Evolutionary conservation across 2,888 invertebrate species (phyloP), one percentile per base, ranked within the genome.

Genomic region (Acronicta leporina): DNA sequence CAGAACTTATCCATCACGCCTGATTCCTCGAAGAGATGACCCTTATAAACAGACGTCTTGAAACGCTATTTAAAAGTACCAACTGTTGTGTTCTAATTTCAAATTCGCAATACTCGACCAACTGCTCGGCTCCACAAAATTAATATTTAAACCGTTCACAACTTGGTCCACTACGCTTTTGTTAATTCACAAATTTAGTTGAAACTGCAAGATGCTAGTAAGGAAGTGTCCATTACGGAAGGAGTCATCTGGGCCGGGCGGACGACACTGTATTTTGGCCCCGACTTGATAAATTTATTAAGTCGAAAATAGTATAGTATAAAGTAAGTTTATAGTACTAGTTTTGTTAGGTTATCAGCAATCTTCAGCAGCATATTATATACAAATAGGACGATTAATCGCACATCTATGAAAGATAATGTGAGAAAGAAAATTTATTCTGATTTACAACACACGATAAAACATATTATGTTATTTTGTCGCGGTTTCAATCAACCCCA

Each of bases 161-260:
- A 68, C 44, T 54, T 48, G 15, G 41, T 55, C 45, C 25, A 49
- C 52, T 42, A 33, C 14, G 50, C 43, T 43, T 61, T 55, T 53
- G 40, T 59, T 51, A 62, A 69, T 62, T 59, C 48, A 38, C 41
- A 65, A 63, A 57, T 59, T 48, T 40, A 46, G 46, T 40, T 9
- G 44, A 57, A 76, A 60, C 70, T 53, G 42, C 51, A 68, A 73
- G 74, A 77, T 56, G 67, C 47, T 46, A 61, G 62, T 55, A 47
- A 65, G 64, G 70, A 66, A 73, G 52, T 69, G 65, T 57, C 74
- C 59, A 51, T 65, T 43, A 38, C 77, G 70, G 74, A 77, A 62
- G 67, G 44, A 41, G 45, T 62, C 75, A 74, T 67, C 75, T 75
- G 74, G 46, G 38, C 47, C 52, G 35, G 33, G 50, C 48, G 48